Evolutionary conservation across 2,113 vertebrate species (phyloP), one percentile per base, ranked within the genome.

Genomic region (Nestor notabilis): DNA sequence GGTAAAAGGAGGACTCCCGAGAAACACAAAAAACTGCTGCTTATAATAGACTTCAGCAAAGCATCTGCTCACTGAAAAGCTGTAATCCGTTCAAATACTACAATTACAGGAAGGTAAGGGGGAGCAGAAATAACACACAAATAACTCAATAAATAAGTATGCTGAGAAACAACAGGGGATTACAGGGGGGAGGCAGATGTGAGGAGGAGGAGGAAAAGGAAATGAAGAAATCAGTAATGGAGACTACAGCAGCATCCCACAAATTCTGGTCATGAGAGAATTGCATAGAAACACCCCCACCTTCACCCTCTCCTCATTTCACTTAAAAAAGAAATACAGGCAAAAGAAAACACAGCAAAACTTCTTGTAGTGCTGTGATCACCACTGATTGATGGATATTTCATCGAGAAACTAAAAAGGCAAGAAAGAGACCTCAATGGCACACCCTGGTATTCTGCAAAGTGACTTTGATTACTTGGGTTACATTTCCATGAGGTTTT

Each of bases 1-100:
- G 20, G 17, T 56, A 33, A 52, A 71, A 85, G 27, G 3, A 87
- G 15, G 56, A 35, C 20, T 74, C 11, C 39, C 20, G 21, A 53
- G 21, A 65, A 89, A 69, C 31, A 25, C 8, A 33, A 78, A 17
- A 60, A 88, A n/a, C 21, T 70, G 19, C 23, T 76, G 37, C 39
- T 64, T 70, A 1, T 5, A 82, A 53, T 3, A 68, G 53, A 60
- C 19, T 49, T 75, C 35, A 71, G 39, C 75, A 83, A 83, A 84
- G 10, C 0, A 0, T n/a, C 23, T 0, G 0, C 49, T 69, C 41
- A 10, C 5, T 0, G 1, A n/a, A 76, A 71, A 43, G 10, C 23
- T 89, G 76, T 60, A 72, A 80, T 25, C 25, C 0, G 0, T 63
- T 47, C 10, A 64, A 88, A 69, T 24, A 63, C 8, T 47, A 17